Evolutionary conservation across 2,797 vertebrate species (phyloP).

Genomic region (Antennarius maculatus): DNA sequence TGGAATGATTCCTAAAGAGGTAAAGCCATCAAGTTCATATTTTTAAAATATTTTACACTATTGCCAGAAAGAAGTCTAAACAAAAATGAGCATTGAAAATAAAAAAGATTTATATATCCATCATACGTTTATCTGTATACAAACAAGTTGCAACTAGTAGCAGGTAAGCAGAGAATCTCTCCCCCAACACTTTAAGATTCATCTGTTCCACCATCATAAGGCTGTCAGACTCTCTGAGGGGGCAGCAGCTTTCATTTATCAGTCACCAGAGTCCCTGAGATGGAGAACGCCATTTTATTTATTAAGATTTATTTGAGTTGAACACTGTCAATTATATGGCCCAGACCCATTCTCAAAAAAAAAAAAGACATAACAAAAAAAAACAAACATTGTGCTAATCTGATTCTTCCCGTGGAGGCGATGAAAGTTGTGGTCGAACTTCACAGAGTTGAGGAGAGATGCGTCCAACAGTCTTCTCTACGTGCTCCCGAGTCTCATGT

Average conservation of each 20-base stretch:
- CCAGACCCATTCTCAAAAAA: constrained; percentile 12
- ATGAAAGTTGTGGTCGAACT: constrained; percentile 54
- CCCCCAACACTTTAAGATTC: constrained; percentile 62
- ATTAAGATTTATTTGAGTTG: constrained; percentile 75
- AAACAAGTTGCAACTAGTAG: constrained; percentile 82
- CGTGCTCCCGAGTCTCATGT: constrained; percentile 53
- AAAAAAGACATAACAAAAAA: too few species aligned
- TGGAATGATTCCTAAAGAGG: constrained; percentile 76
- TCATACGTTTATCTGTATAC: constrained; percentile 83
- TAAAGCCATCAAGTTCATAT: constrained; percentile 69
- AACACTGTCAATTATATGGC: constrained; percentile 57
- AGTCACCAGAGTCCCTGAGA: constrained; percentile 98
- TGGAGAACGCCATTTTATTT: constrained; percentile 88
- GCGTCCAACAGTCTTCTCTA: constrained; percentile 32
- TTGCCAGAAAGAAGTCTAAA: constrained; percentile 71
- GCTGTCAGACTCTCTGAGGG: constrained; percentile 78
- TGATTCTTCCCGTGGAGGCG: constrained; percentile 43
- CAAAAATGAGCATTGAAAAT: constrained; percentile 68
- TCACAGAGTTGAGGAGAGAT: constrained; percentile 17
- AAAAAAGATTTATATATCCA: constrained; percentile 79
- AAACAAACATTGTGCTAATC: constrained; percentile 21
- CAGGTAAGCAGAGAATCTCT: constrained; percentile 77
- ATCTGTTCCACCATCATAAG: constrained; percentile 74
- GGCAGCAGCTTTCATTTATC: constrained; percentile 84
- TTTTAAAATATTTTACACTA: constrained; percentile 76